Percentiles rank a stretch among this genome's conserved stretches.
Evolutionary conservation across 2,113 vertebrate genomes (phyloP).

Genomic region (Gavia stellata): DNA sequence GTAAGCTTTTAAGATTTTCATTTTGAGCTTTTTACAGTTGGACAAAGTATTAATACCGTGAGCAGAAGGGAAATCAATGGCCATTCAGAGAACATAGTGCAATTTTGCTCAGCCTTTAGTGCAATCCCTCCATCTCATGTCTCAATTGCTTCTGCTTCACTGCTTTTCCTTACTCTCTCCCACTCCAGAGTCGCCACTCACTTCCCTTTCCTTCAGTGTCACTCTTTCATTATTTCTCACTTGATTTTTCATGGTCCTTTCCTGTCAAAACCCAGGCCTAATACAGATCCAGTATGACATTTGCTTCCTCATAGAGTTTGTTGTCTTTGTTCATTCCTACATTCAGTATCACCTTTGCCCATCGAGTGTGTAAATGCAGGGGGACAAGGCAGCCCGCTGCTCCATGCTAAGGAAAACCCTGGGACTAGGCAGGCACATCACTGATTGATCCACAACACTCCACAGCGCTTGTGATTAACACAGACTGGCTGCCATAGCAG

Average conservation of each 20-base stretch:
- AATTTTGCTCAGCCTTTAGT: not conserved
- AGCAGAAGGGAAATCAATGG: not conserved
- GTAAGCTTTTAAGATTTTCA: not conserved
- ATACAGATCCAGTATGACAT: not conserved
- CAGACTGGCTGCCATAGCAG: not conserved
- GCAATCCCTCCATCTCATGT: not conserved
- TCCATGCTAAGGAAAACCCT: not conserved
- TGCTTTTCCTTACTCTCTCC: not conserved
- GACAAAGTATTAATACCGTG: not conserved
- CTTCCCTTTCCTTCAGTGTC: not conserved
- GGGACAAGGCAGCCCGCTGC: too few relatives aligned
- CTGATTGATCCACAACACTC: not conserved
- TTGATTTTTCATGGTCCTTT: not conserved
- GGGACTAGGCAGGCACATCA: accelerated
- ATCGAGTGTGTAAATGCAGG: not conserved
- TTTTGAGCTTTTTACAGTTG: not conserved
- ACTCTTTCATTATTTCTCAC: not conserved
- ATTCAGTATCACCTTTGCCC: not conserved
- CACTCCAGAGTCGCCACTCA: accelerated
- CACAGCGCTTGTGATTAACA: too few relatives aligned
- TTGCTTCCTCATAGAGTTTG: not conserved
- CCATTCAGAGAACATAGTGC: not conserved
- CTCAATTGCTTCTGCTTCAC: not conserved
- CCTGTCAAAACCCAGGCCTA: not conserved
- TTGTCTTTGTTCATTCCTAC: not conserved